These are phyloP conservation scores for Kryptolebias marmoratus DNA, from an alignment of 2,113 vertebrate genomes.

Conservation along the genomic window DNA sequence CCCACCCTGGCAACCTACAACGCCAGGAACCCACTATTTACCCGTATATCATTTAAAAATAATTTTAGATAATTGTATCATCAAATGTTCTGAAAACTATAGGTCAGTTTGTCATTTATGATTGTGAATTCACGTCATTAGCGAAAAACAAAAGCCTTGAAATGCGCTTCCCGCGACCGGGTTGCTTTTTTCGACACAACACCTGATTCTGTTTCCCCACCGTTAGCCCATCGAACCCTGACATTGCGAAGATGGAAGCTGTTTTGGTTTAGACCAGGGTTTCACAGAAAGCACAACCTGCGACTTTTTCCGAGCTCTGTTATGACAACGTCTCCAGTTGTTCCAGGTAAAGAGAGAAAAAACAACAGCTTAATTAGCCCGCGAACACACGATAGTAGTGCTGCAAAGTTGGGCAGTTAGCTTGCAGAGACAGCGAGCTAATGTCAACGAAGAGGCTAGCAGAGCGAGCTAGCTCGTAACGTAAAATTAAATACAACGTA, in stretches of 20 bases:
- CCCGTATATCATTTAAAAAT: too few species aligned
- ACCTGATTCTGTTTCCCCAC: conserved; percentile 30
- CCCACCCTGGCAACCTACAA: too few species aligned
- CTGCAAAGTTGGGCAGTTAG: conserved; percentile 44
- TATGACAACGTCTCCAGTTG: conserved; percentile 63
- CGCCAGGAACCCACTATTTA: too few species aligned
- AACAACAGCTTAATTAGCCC: background rate
- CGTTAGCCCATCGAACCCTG: conserved; percentile 61
- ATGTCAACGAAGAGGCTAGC: conserved; percentile 64
- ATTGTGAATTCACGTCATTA: too few species aligned
- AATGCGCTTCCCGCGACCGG: background rate
- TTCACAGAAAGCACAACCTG: conserved; percentile 31
- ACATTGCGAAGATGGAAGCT: conserved; percentile 76
- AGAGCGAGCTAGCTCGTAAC: conserved; percentile 28
- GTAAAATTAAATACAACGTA: conserved; percentile 30
- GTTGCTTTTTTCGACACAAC: background rate
- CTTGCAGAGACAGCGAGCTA: conserved; percentile 52
- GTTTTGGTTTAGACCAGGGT: conserved; percentile 57
- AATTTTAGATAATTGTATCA: too few species aligned
- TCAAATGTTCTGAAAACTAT: too few species aligned
- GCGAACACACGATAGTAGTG: conserved; percentile 12
- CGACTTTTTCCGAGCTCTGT: conserved; percentile 48
- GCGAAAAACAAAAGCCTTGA: background rate
- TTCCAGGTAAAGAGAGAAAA: conserved; percentile 63
- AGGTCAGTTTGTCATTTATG: too few species aligned